Evolutionary conservation across 1,140 invertebrate genomes (phyloP), one percentile per base, ranked within the genome.

Genomic region (Diorhabda sublineata): DNA sequence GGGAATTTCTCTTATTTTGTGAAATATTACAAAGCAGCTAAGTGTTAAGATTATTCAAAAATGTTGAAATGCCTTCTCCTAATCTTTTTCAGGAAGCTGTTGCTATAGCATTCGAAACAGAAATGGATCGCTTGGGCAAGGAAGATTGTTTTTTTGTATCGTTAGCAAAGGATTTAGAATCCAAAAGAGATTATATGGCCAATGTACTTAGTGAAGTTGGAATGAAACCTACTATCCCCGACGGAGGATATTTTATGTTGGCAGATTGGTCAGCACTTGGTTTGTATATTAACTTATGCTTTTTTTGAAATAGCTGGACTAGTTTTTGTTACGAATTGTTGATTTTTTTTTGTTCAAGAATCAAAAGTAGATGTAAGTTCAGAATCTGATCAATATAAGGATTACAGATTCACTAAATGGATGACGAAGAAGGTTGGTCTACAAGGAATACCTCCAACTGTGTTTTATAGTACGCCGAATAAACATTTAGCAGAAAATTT

Each of bases 231-330:
- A 95, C 93, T 2, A 85, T 98, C 60, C 98, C 98, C 0, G 93
- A 99, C 71, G 97, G 94, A 9, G 97, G 97, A 0, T 99, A 98
- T 81, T 99, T 99, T 80, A 94, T 99, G 86, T 79, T 99, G 7
- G 95, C 95, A 3, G 93, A 99, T 81, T 98, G 95, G 89, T 89
- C 87, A n/a, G 82, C 86, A 4, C 82, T 97, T 71, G 87, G 87
- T 89, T 79, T 79, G 71, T 56, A 43, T 52, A 6, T 8, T 8
- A 52, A 52, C 2, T 52, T 52, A 4, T 52, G 2, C 2, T 6
- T 52, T 3, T 11, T n/a, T 3, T 8, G 47, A 52, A n/a, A 3
- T 26, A 26, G 26, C 26, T 26, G 1, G 26, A 26, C 26, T 1
- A 26, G 26, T 26, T 26, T 26, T 26, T 26, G 26, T 26, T 26